Base-by-base conservation (phyloP, 2,888 invertebrate species). In the Drosophila fungiperda region DNA sequence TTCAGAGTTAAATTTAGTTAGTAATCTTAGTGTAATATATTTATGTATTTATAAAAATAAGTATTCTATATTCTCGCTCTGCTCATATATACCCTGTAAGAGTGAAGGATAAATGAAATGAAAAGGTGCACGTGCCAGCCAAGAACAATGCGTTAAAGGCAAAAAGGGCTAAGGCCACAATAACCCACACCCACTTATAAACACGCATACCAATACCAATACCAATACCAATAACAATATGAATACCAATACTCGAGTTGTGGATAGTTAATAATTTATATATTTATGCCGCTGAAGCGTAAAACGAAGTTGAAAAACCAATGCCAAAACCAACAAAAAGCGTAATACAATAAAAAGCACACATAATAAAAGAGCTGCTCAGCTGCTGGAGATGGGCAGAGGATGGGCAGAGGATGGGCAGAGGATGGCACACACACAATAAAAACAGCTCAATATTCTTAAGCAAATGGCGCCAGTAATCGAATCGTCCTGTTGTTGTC, bases 231-330 rank as follows among this genome's bases (percentile, higher is more conserved):
- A 63, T 48, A 61, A 38, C n/a, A 57, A 49, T 49, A 66, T 50
- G 55, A 60, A 75, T 60, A 61, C 48, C 69, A 73, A 68, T 68
- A 76, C 53, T 68, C 64, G 58, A 73, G 68, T 50, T 76, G 80
- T 68, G 82, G 82, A 58, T 74, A 87, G 89, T 88, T 89, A 83
- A 88, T 89, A 89, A 87, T 88, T 88, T 89, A 89, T 89, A 87
- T 89, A 89, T 85, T 87, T 83, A 74, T 86, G 76, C 80, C 73
- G 78, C 74, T 87, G 87, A 83, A 88, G 87, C 88, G 83, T 87
- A 80, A 87, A 87, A 82, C 83, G 82, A 80, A 88, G 84, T 83
- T 86, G 77, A 81, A 82, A 85, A 86, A 79, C 87, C 87, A 82
- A 86, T 77, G 81, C 73, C 79, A 84, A 78, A 82, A 67, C 87